Evolutionary conservation across 2,888 invertebrate genomes (phyloP), one percentile per base, ranked within the genome.

Genomic region (Hydriomena furcata): DNA sequence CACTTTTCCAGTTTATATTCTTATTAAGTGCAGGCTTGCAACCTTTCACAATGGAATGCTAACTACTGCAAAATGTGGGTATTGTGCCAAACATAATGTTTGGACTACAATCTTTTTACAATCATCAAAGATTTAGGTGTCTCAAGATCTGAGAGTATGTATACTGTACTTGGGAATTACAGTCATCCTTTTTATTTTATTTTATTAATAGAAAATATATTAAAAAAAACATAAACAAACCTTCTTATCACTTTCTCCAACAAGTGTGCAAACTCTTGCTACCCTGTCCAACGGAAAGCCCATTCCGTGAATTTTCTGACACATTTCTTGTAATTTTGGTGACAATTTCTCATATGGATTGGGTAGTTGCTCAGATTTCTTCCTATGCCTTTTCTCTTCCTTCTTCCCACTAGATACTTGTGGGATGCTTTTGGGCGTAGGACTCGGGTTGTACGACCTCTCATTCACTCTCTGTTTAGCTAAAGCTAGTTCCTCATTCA

Each of bases 261-360:
- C 89, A 38, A 94, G 89, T 63, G 93, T 92, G 62, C 95, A 95
- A n/a, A 96, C 95, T 65, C 96, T 92, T 3, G 95, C 94, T 10
- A 96, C 96, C 77, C 96, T 92, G 49, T 94, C 92, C 41, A 95
- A 76, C 0, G 96, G 94, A 75, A 98, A 98, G 0, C 98, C 98
- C 98, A 98, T 98, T 53, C 93, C 93, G 68, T 94, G 94, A 50
- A 98, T 93, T 59, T 93, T 94, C 68, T 92, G 92, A 42, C 95
- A 95, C 70, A 96, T 88, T 27, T 88, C 91, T 76, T 95, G 94
- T 46, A 92, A 84, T 41, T 92, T 89, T 7, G 83, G 75, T 20
- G 92, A 82, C 61, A 89, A 61, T 52, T 84, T 82, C 7, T 82
- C 78, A 70, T 71, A 79, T 0, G 89, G 88, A 60, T 89, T 89